Conservation (phyloP, 2,113 vertebrate species). For the Melanostigma gelatinosum region DNA sequence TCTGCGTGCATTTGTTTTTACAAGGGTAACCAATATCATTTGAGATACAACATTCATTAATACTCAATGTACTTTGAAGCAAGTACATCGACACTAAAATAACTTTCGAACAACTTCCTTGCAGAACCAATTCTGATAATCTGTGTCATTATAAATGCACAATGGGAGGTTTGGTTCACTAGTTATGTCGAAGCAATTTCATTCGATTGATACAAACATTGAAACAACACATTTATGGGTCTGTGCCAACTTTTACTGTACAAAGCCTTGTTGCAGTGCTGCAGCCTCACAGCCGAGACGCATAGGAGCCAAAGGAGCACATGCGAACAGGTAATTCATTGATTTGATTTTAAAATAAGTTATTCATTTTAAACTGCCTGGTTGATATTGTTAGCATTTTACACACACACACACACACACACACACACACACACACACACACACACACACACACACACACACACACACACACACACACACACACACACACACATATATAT, state of each 20-base stretch:
- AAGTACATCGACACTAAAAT: not conserved
- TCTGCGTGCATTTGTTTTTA: no score
- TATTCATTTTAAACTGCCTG: not conserved
- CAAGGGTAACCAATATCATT: no score
- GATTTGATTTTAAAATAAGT: not conserved
- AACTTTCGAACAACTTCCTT: not conserved
- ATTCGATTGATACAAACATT: not conserved
- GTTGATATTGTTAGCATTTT: no score
- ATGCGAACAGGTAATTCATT: slow-evolving; percentile 31
- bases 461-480: no score
- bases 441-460: no score
- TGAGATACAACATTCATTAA: no score
- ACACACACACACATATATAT: no score
- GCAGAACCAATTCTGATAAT: no score
- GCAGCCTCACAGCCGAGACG: not conserved
- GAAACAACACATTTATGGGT: not conserved
- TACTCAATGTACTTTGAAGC: no score
- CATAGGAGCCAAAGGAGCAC: not conserved
- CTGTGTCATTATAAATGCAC: no score
- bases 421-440: no score
- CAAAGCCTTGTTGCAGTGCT: not conserved
- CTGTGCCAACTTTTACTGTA: slow-evolving; percentile 11
- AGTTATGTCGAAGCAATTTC: not conserved
- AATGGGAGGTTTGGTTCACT: not conserved
- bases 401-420: no score